Conservation (phyloP, 2,888 invertebrate genomes). For the Camponotus fellah region DNA sequence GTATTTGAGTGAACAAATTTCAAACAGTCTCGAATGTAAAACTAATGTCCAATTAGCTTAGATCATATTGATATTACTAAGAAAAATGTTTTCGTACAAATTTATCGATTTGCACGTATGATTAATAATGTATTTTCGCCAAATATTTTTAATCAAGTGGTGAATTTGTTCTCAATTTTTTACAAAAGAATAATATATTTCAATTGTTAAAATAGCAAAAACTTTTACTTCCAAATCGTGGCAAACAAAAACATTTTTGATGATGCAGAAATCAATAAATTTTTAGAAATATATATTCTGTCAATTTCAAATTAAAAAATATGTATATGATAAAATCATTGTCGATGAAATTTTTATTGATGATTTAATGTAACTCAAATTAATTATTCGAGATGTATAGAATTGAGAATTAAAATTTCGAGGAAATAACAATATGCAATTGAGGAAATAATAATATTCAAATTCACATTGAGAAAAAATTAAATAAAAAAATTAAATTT, state of each 20-base stretch:
- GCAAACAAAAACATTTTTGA: not conserved
- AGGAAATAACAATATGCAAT: not conserved
- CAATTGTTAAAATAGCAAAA: not conserved
- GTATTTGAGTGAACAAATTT: slow-evolving; percentile 7
- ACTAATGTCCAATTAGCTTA: not conserved
- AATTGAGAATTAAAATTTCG: not conserved
- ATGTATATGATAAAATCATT: not conserved
- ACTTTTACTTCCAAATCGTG: not conserved
- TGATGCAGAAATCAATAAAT: not conserved
- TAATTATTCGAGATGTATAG: not conserved
- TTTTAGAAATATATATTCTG: not conserved
- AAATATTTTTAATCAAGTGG: slow-evolving; percentile 1
- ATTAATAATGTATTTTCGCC: not conserved
- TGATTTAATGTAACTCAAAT: not conserved
- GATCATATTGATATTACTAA: not conserved
- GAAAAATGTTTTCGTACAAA: not conserved
- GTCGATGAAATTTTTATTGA: not conserved
- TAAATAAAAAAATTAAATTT: not conserved
- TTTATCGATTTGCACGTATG: not conserved
- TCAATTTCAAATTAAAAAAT: not conserved
- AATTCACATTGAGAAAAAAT: slow-evolving; percentile 2
- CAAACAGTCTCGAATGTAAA: not conserved
- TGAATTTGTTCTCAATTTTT: not conserved
- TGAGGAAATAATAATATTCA: not conserved
- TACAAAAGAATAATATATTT: not conserved